Conservation (phyloP, 2,797 vertebrate species). For the Lerista edwardsae region DNA sequence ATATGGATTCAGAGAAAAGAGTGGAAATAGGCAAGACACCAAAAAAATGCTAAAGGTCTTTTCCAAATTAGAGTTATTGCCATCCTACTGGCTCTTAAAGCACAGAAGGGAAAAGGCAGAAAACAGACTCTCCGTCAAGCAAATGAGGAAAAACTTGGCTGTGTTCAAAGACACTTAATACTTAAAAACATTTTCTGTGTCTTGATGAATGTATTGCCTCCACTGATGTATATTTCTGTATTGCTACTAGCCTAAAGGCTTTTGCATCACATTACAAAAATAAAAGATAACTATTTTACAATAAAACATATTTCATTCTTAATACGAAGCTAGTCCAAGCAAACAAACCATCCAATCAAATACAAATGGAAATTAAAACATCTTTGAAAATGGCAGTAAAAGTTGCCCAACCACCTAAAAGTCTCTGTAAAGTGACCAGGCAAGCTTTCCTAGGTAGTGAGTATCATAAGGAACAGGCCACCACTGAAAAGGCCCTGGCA, state of each 20-base stretch:
- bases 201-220: not conserved
- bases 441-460: too few relatives aligned
- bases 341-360: not conserved
- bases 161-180: not conserved
- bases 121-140: not conserved
- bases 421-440: not conserved
- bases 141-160: constrained; percentile 5
- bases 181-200: rapidly evolving
- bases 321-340: too few relatives aligned
- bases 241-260: not conserved
- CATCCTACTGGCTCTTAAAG: not conserved
- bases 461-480: too few relatives aligned
- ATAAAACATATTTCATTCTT: too few relatives aligned
- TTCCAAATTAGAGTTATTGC: constrained; percentile 34
- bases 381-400: not conserved
- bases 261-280: not conserved
- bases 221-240: not conserved
- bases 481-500: too few relatives aligned
- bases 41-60: not conserved
- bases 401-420: not conserved
- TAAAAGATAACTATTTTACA: not conserved
- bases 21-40: constrained; percentile 26
- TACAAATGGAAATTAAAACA: not conserved
- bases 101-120: constrained; percentile 25
- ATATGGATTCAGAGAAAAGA: constrained; percentile 4